Conservation (phyloP, 2,113 vertebrate species). For the Phrynosoma blainvillii region DNA sequence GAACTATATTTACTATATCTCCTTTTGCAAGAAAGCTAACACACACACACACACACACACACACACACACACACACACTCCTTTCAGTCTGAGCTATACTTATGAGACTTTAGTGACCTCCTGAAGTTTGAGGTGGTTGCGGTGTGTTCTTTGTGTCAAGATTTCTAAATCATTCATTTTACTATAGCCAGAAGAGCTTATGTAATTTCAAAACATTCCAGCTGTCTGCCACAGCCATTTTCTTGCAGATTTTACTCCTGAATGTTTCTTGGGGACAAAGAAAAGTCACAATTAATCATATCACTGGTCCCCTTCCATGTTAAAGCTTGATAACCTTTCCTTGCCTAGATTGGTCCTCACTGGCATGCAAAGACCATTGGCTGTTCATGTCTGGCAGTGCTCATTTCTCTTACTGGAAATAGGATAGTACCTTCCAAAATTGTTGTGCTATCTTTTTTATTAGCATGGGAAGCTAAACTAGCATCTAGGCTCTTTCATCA, state of each 20-base stretch:
- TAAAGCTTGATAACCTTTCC: background rate
- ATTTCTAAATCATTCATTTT: background rate
- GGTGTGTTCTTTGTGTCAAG: background rate
- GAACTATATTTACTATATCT: background rate
- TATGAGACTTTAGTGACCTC: background rate
- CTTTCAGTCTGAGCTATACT: background rate
- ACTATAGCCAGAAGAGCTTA: background rate
- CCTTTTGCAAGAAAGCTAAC: background rate
- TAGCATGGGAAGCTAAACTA: background rate
- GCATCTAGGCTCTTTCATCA: background rate
- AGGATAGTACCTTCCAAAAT: background rate
- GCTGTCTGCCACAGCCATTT: background rate
- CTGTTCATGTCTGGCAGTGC: background rate
- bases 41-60: too few species aligned
- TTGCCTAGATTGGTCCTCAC: background rate
- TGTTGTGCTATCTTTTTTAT: background rate
- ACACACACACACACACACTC: background rate
- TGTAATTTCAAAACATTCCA: background rate
- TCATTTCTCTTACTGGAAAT: background rate
- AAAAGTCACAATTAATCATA: background rate
- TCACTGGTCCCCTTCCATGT: background rate
- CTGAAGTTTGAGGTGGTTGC: background rate
- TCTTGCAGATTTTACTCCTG: background rate
- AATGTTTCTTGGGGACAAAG: background rate
- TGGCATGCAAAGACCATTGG: background rate